Evolutionary conservation across 1,140 invertebrate species (phyloP), one percentile per base, ranked within the genome.

Genomic region (Caerostris darwini): DNA sequence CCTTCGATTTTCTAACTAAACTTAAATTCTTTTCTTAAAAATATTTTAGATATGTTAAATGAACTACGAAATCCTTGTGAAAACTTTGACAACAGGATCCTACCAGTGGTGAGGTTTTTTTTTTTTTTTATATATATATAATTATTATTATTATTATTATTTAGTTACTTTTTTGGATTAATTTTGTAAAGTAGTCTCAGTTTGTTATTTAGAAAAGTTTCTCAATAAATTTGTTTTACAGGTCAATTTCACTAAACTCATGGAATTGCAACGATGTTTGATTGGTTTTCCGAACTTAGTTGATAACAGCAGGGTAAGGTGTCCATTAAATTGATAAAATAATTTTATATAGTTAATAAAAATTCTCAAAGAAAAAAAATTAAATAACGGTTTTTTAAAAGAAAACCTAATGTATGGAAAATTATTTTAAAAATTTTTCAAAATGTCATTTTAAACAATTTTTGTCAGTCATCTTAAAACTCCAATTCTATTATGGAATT

Each of bases 251-350:
- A 97, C 98, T 6, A 97, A 98, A 94, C 96, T 99, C 19, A 97
- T 97, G 95, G 98, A 99, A 96, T 96, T 99, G 59, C 98, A 98
- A 96, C 96, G 98, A 94, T 98, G 98, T 95, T 97, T 98, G 89
- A 97, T 97, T 88, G 97, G 98, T 0, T 97, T 98, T 95, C 98
- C 99, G 95, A 97, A 97, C 86, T 95, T 97, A 17, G 95, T 96
- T 3, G 97, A 98, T 92, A 97, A 97, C 7, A 97, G 97, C 69
- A 95, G 96, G 95, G 96, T 96, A 95, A 94, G 95, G n/a, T 67
- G 34, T 85, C n/a, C 10, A 53, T 88, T 53, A 88, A 5, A 56
- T 14, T 57, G 56, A 82, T 57, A 7, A 64, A 54, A 34, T 88
- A 3, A 34, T 3, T 50, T 87, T 53, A n/a, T 19, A 19, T 17